phyloP scores from a whole-genome alignment of 2,888 invertebrate genomes.

The Toxonevra muliebris region DNA sequence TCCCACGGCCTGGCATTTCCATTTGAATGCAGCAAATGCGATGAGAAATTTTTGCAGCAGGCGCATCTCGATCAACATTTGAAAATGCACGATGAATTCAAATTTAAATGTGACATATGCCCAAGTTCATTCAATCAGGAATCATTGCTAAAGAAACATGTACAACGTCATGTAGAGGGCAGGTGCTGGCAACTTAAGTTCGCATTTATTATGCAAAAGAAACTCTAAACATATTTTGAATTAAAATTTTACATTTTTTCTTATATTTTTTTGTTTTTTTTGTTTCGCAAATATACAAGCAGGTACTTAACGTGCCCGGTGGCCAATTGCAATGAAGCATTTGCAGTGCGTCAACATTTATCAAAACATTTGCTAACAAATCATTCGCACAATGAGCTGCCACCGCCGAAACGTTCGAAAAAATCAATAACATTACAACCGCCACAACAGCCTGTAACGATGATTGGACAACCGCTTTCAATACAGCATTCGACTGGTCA shows the following conservation, averaged over 20 bases:
- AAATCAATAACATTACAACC: conserved; percentile 57
- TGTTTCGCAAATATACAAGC: neutral
- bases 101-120: conserved; percentile 64
- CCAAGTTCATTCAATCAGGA: conserved; percentile 65
- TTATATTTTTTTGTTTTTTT: neutral
- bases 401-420: conserved; percentile 64
- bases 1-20: conserved; percentile 64
- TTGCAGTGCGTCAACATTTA: conserved; percentile 65
- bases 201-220: conserved; percentile 2
- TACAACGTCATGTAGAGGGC: conserved; percentile 65
- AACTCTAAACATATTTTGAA: neutral
- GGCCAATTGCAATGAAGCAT: conserved; percentile 63
- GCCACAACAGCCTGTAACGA: conserved; percentile 61
- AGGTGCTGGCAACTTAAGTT: conserved; percentile 46
- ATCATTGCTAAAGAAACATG: conserved; percentile 63
- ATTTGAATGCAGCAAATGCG: conserved; percentile 63
- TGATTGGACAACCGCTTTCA: conserved; percentile 63
- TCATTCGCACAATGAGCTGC: conserved; percentile 64
- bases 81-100: conserved; percentile 65
- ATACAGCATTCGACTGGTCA: conserved; percentile 62
- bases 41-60: conserved; percentile 65
- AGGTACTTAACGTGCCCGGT: conserved; percentile 64
- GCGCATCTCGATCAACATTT: conserved; percentile 64
- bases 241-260: neutral
- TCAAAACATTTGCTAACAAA: conserved; percentile 64